Evolutionary conservation across 2,113 vertebrate genomes (phyloP).

Genomic region (Cephalopholis sonnerati): DNA sequence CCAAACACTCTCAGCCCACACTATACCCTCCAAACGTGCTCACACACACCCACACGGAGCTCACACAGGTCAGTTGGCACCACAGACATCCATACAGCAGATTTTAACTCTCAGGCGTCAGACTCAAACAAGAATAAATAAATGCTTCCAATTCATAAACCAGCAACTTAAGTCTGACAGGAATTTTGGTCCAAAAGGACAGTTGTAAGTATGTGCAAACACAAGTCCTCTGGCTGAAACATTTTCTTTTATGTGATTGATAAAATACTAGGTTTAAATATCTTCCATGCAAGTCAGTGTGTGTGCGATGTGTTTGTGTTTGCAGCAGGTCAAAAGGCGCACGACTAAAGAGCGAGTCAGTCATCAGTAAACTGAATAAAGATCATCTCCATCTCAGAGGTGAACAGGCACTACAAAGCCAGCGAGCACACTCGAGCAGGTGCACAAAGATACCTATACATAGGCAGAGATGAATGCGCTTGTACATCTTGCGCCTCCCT

Average conservation of each 20-base stretch:
- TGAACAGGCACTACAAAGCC: constrained; percentile 39
- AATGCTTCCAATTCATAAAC: constrained; percentile 37
- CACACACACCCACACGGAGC: constrained; percentile 41
- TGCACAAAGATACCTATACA: constrained; percentile 45
- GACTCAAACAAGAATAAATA: constrained; percentile 37
- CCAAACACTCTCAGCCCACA: constrained; percentile 31
- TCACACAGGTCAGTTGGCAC: constrained; percentile 14
- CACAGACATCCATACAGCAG: constrained; percentile 23
- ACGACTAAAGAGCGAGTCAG: constrained; percentile 21
- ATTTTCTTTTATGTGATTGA: not conserved
- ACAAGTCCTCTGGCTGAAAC: constrained; percentile 4
- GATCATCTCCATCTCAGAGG: constrained; percentile 44
- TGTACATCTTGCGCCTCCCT: constrained; percentile 6
- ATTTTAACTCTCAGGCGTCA: constrained; percentile 31
- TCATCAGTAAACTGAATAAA: constrained; percentile 53
- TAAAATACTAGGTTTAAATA: constrained; percentile 14
- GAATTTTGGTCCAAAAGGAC: not conserved
- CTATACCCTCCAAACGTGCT: constrained; percentile 23
- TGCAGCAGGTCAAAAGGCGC: constrained; percentile 43
- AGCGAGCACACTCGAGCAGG: not conserved
- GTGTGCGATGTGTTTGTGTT: not conserved
- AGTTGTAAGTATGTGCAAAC: not conserved
- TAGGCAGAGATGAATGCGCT: constrained; percentile 35
- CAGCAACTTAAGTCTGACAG: not conserved
- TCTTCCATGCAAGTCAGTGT: not conserved